A percentile compares a stretch with the other conserved stretches of the same genome.
phyloP scores from a whole-genome alignment of 2,888 invertebrate species.

The Nezara viridula region DNA sequence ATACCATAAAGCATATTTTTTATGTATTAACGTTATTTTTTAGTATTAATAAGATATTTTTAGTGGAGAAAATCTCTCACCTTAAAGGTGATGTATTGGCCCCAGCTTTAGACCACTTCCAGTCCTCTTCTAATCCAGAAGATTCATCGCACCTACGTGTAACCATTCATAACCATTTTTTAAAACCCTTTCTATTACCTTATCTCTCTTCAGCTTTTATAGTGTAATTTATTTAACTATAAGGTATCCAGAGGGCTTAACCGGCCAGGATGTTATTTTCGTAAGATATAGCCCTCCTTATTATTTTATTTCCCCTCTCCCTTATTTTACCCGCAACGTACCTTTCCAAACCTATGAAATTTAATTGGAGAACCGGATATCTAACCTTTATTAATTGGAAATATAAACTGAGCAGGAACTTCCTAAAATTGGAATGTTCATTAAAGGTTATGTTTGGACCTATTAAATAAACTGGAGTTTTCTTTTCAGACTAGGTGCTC shows the following conservation, averaged over 20 bases:
- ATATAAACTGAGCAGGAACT: background rate
- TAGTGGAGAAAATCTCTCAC: background rate
- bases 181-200: conserved; percentile 21
- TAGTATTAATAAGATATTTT: background rate
- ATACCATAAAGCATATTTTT: too few relatives aligned
- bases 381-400: background rate
- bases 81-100: conserved; percentile 2
- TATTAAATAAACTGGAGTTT: background rate
- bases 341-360: background rate
- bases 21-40: background rate
- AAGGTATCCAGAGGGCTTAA: background rate
- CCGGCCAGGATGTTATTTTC: background rate
- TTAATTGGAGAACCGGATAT: background rate
- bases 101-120: background rate
- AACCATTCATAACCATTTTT: conserved; percentile 38
- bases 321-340: background rate
- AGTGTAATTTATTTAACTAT: conserved; percentile 37
- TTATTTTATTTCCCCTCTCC: background rate
- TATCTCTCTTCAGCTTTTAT: conserved; percentile 1
- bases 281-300: background rate
- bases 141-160: conserved; percentile 19
- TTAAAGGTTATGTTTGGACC: background rate
- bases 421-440: background rate
- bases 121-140: background rate
- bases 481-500: background rate